phyloP scores from a whole-genome alignment of 1,140 invertebrate genomes.

The Brachionus paranguensis region DNA sequence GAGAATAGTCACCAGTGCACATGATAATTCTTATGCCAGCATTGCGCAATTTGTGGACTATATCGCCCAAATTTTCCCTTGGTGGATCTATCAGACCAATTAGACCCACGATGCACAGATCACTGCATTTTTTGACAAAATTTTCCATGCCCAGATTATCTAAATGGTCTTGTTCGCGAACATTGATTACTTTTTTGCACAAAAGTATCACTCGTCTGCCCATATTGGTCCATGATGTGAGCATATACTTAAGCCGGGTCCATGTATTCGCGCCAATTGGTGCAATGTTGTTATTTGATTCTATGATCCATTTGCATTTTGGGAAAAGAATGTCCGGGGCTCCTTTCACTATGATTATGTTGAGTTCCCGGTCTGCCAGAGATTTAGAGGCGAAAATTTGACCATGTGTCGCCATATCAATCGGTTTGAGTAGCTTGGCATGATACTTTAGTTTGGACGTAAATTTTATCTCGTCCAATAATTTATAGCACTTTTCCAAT shows the following conservation, averaged over 20 bases:
- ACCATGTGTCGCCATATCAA: background rate
- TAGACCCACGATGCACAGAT: slow-evolving; percentile 10
- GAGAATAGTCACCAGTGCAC: slow-evolving; percentile 14
- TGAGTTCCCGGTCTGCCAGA: background rate
- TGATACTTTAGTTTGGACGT: background rate
- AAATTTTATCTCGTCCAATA: background rate
- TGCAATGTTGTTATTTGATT: background rate
- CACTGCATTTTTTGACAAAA: slow-evolving; percentile 45
- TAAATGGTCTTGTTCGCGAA: background rate
- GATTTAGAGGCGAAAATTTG: background rate
- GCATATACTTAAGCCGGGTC: background rate
- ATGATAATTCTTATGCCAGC: slow-evolving; percentile 13
- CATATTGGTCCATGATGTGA: background rate
- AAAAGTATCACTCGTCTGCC: slow-evolving; percentile 1
- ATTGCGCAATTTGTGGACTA: background rate
- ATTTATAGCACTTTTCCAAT: slow-evolving; percentile 21
- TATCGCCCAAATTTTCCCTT: background rate
- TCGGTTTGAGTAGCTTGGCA: slow-evolving; percentile 8
- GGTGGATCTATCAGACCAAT: slow-evolving; percentile 32
- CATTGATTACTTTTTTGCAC: background rate
- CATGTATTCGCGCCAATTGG: background rate
- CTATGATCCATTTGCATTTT: slow-evolving; percentile 35
- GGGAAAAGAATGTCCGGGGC: slow-evolving; percentile 16
- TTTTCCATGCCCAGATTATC: background rate
- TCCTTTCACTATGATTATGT: background rate